These are phyloP conservation scores for Brachyopa scutellaris DNA, from an alignment of 2,888 invertebrate species.

Conservation along the genomic window DNA sequence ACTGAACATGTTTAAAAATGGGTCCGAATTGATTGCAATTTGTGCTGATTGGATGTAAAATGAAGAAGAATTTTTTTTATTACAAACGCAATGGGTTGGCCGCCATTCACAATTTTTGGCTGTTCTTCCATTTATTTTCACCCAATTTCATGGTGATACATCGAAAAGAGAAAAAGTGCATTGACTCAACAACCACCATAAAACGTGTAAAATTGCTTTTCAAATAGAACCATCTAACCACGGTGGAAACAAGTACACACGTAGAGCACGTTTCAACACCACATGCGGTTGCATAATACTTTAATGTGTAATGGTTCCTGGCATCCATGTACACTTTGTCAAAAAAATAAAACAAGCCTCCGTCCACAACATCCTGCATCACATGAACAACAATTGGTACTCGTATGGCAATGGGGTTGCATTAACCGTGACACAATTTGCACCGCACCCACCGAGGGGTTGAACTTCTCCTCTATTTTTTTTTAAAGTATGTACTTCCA, in stretches of 20 bases:
- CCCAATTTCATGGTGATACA: too few species aligned
- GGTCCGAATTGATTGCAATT: too few species aligned
- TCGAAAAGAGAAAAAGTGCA: not conserved
- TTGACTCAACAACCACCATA: conserved; percentile 10
- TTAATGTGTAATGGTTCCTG: not conserved
- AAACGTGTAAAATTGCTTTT: conserved; percentile 16
- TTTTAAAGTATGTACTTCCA: too few species aligned
- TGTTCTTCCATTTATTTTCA: too few species aligned
- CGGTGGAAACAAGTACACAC: not conserved
- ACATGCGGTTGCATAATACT: conserved; percentile 23
- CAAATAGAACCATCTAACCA: conserved; percentile 13
- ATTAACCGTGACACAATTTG: conserved; percentile 19
- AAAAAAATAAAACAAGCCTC: not conserved
- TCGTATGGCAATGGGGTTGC: not conserved
- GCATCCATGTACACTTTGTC: not conserved
- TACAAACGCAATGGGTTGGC: too few species aligned
- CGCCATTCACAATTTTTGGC: too few species aligned
- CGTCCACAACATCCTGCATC: not conserved
- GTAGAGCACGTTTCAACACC: conserved; percentile 13
- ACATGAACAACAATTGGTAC: not conserved
- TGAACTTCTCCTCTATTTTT: too few species aligned
- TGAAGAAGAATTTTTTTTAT: too few species aligned
- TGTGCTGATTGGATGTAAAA: too few species aligned
- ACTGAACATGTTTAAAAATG: too few species aligned
- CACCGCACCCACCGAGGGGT: too few species aligned